Conservation (phyloP, 2,113 vertebrate species). For the Cyprinus carpio region DNA sequence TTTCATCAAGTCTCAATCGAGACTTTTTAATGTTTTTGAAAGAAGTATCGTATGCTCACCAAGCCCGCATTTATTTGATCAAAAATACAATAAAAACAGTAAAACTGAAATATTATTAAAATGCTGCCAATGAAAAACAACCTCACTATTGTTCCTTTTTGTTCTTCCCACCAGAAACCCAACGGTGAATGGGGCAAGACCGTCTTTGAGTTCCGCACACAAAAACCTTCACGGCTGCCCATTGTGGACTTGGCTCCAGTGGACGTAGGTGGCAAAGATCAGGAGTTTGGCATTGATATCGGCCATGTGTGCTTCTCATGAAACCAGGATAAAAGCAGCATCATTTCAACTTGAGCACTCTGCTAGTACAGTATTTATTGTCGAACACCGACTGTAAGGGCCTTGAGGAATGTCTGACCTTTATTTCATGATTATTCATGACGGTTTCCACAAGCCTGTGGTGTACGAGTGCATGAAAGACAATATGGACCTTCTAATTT, state of each 20-base stretch:
- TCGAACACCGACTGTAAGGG: conserved; percentile 29
- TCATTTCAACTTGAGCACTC: conserved; percentile 29
- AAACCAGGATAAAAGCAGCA: conserved; percentile 73
- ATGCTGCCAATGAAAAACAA: background rate
- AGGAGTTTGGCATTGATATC: conserved; percentile 93
- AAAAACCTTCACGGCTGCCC: conserved; percentile 87
- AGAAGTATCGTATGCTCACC: too few relatives aligned
- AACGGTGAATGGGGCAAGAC: conserved; percentile 82
- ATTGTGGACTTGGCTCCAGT: conserved; percentile 89
- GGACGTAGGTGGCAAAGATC: conserved; percentile 85
- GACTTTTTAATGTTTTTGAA: background rate
- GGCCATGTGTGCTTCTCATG: conserved; percentile 96
- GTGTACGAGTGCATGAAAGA: conserved; percentile 39
- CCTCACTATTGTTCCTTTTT: conserved; percentile 2
- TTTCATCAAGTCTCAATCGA: background rate
- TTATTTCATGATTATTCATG: conserved; percentile 41
- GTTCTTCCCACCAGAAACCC: conserved; percentile 43
- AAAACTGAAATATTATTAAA: background rate
- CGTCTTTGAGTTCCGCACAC: conserved; percentile 91
- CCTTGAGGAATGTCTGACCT: conserved; percentile 30
- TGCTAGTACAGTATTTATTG: conserved; percentile 52
- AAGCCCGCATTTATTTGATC: background rate
- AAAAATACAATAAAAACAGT: background rate
- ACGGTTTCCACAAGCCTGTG: conserved; percentile 47
- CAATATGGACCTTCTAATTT: conserved; percentile 49